A percentile compares a stretch with the other conserved stretches of the same genome.
These are phyloP conservation scores for Cyclura pinguis DNA, from an alignment of 2,797 vertebrate genomes.

Conservation along the genomic window DNA sequence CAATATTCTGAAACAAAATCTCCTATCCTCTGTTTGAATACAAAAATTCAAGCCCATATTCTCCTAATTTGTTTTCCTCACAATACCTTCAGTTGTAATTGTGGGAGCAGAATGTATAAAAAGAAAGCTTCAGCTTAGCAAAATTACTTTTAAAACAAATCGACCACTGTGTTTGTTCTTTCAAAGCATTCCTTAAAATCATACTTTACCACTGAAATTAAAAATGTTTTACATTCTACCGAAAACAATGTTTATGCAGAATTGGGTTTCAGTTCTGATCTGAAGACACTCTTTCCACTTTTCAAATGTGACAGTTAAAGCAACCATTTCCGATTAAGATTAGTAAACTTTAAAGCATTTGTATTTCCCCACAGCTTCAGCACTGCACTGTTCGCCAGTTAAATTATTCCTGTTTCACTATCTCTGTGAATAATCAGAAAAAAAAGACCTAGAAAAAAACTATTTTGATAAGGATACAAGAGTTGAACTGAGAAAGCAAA, in stretches of 20 bases:
- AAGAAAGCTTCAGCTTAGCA: not conserved
- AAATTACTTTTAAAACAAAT: not conserved
- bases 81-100: not conserved
- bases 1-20: not conserved
- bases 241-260: not conserved
- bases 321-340: not conserved
- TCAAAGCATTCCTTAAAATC: not conserved
- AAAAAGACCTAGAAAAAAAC: not conserved
- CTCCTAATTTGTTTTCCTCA: too few relatives aligned
- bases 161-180: not conserved
- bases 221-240: not conserved
- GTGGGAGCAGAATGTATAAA: not conserved
- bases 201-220: not conserved
- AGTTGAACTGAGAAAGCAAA: not conserved
- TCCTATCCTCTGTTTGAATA: not conserved
- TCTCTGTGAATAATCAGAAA: not conserved
- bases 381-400: not conserved
- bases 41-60: not conserved
- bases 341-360: not conserved
- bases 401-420: slow-evolving; percentile 6
- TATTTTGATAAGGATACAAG: not conserved
- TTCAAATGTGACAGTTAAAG: not conserved
- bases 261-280: not conserved
- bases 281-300: not conserved
- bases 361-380: not conserved